Conservation (phyloP, 2,113 vertebrate genomes). For the Anguilla rostrata region DNA sequence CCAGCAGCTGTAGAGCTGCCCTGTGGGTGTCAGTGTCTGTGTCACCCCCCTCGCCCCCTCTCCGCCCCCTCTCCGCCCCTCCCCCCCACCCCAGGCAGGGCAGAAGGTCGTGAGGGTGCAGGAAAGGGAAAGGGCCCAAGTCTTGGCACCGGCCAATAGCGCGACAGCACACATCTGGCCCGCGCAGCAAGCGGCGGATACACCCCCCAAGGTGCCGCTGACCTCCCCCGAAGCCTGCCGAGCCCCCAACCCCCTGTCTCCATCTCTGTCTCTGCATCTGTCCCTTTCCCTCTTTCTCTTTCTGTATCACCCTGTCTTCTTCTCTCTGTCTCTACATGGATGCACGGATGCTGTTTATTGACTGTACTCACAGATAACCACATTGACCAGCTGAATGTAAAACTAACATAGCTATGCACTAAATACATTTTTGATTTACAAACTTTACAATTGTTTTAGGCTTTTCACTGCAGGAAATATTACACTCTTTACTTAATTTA, state of each 20-base stretch:
- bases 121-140: conserved; percentile 50
- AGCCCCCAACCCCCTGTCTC: background rate
- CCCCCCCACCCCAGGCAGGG: background rate
- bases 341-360: background rate
- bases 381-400: no score
- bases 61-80: no score
- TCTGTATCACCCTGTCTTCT: background rate
- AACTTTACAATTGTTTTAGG: no score
- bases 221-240: background rate
- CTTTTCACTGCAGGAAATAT: no score
- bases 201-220: no score
- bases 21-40: background rate
- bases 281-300: background rate
- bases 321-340: background rate
- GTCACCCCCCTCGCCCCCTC: no score
- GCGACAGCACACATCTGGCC: conserved; percentile 19
- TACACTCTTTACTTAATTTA: no score
- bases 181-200: background rate
- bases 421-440: no score
- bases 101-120: conserved; percentile 49
- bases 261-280: background rate
- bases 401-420: background rate
- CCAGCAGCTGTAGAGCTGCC: no score
- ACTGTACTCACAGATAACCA: background rate
- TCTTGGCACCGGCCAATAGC: conserved; percentile 23